Conservation (phyloP, 2,113 vertebrate genomes). For the human region DNA sequence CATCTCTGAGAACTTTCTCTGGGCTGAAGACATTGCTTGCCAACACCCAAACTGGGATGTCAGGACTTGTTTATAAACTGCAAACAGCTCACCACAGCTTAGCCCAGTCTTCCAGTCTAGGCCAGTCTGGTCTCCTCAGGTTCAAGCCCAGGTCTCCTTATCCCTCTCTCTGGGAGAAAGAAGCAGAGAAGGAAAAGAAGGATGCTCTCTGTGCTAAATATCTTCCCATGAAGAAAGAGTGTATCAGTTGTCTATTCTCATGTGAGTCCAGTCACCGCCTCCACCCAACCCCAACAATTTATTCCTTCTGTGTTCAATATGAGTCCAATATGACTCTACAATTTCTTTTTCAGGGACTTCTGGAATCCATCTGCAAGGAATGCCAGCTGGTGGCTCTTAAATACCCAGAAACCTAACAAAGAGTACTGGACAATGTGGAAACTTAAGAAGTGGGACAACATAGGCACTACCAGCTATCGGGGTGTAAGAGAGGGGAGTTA, state of each 20-base stretch:
- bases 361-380: background rate
- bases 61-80: constrained; percentile 59
- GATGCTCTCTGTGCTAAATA: background rate
- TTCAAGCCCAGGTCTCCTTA: constrained; percentile 37
- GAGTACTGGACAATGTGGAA: background rate
- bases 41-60: constrained; percentile 48
- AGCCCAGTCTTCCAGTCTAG: constrained; percentile 35
- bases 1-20: constrained; percentile 53
- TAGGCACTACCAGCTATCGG: background rate
- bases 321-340: background rate
- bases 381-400: background rate
- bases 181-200: background rate
- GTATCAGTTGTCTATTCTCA: background rate
- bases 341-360: background rate
- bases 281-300: background rate
- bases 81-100: background rate
- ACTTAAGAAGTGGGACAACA: background rate
- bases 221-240: background rate
- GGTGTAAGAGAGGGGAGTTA: background rate
- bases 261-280: background rate
- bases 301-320: background rate
- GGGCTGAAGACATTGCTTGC: constrained; percentile 42
- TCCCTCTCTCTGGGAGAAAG: background rate
- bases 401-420: background rate
- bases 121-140: background rate